phyloP scores from a whole-genome alignment of 2,113 vertebrate genomes.

The Calyptommatus sinebrachiatus region DNA sequence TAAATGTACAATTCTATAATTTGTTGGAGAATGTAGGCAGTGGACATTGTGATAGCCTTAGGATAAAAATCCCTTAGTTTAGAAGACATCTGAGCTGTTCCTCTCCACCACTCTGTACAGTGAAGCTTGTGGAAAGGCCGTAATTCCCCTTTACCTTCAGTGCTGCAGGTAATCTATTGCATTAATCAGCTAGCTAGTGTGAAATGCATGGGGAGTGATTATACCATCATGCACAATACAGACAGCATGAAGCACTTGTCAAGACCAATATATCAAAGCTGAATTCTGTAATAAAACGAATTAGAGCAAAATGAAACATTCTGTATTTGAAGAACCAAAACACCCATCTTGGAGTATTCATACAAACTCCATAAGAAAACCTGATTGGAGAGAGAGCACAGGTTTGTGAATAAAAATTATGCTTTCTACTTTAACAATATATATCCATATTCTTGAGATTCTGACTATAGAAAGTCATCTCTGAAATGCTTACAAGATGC shows the following conservation, averaged over 20 bases:
- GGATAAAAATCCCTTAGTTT: not conserved
- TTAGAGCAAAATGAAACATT: slow-evolving; percentile 77
- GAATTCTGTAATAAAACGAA: slow-evolving; percentile 78
- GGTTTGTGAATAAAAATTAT: slow-evolving; percentile 55
- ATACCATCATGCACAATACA: slow-evolving; percentile 78
- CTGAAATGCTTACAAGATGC: slow-evolving; percentile 14
- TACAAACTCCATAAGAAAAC: slow-evolving; percentile 42
- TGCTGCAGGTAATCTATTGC: slow-evolving; percentile 77
- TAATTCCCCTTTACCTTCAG: slow-evolving; percentile 55
- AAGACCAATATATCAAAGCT: slow-evolving; percentile 81
- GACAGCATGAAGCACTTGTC: slow-evolving; percentile 76
- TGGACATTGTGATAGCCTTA: not conserved
- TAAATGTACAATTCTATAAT: not conserved
- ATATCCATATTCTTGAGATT: slow-evolving; percentile 41
- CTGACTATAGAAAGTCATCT: not conserved
- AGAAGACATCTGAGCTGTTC: slow-evolving; percentile 2
- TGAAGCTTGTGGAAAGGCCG: slow-evolving; percentile 50
- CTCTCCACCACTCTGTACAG: not conserved
- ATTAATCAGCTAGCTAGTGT: slow-evolving; percentile 75
- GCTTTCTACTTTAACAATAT: not conserved
- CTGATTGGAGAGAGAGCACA: slow-evolving; percentile 39
- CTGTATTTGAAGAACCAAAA: slow-evolving; percentile 65
- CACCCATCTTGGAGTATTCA: slow-evolving; percentile 53
- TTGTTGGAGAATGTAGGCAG: not conserved
- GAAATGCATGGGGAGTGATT: slow-evolving; percentile 78